phyloP scores from a whole-genome alignment of 2,113 vertebrate species.

The Camelus bactrianus region DNA sequence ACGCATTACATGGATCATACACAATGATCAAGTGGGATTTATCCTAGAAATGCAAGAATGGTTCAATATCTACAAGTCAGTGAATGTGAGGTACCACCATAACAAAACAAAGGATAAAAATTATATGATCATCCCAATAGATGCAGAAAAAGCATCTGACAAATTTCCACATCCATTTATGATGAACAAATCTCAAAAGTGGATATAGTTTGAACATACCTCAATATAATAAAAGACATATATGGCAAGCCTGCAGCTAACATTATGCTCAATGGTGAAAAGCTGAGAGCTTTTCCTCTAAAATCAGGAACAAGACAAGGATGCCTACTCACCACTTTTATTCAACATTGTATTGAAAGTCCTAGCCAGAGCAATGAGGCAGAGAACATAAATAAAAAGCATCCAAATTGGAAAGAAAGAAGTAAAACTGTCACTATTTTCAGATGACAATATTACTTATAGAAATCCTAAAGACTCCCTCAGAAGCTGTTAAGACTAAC shows the following conservation, averaged over 20 bases:
- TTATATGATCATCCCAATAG: background rate
- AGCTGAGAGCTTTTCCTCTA: background rate
- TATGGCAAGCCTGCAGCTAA: background rate
- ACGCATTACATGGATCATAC: background rate
- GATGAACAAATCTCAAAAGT: background rate
- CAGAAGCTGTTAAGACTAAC: background rate
- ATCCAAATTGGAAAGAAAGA: background rate
- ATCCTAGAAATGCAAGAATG: background rate
- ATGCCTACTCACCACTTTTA: background rate
- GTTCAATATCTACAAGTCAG: background rate
- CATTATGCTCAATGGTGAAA: background rate
- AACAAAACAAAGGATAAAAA: background rate
- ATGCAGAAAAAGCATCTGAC: background rate
- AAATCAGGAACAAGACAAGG: background rate
- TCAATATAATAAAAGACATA: background rate
- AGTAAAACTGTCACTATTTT: background rate
- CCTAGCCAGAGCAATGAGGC: background rate
- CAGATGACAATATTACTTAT: background rate
- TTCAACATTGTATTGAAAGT: background rate
- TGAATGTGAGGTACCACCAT: background rate
- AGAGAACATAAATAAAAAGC: background rate
- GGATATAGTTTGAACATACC: background rate
- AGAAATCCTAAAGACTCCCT: background rate
- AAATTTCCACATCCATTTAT: background rate
- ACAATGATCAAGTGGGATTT: background rate